Percentiles rank a stretch among this genome's conserved stretches.
phyloP scores from a whole-genome alignment of 2,888 invertebrate genomes.

The Hofmannophila pseudospretella region DNA sequence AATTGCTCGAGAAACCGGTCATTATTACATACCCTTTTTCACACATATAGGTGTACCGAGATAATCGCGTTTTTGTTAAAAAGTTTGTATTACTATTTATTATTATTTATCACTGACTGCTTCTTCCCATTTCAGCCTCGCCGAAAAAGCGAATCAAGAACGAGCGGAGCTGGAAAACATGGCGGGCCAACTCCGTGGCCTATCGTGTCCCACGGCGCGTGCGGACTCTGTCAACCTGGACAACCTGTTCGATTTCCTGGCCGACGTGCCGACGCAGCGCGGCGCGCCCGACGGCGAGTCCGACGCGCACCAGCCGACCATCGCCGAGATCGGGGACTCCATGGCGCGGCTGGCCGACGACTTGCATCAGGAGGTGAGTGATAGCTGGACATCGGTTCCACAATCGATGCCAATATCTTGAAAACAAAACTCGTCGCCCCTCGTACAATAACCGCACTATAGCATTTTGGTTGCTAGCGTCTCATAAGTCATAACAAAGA shows the following conservation, averaged over 20 bases:
- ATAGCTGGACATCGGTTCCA: too few species aligned
- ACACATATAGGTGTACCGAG: too few species aligned
- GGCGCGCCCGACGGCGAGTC: conserved; percentile 72
- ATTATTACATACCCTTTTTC: too few species aligned
- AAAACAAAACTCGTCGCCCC: too few species aligned
- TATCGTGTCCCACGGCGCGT: conserved; percentile 51
- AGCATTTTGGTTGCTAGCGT: too few species aligned
- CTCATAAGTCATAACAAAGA: neutral
- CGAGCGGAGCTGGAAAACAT: conserved; percentile 75
- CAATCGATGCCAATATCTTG: too few species aligned
- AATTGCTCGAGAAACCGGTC: too few species aligned
- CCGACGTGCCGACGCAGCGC: conserved; percentile 80
- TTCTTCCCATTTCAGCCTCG: conserved; percentile 74
- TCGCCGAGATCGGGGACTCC: conserved; percentile 90
- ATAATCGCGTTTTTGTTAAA: too few species aligned
- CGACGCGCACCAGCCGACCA: conserved; percentile 79
- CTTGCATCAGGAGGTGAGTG: conserved; percentile 86
- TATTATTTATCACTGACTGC: too few species aligned
- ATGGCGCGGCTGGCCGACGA: conserved; percentile 91
- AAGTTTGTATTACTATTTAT: too few species aligned
- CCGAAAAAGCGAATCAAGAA: conserved; percentile 82
- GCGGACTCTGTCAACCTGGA: conserved; percentile 91
- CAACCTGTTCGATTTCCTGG: conserved; percentile 92
- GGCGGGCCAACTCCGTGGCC: conserved; percentile 63
- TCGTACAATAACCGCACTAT: too few species aligned